phyloP scores from a whole-genome alignment of 2,888 invertebrate genomes.

The Scelioninae gen. 1 region DNA sequence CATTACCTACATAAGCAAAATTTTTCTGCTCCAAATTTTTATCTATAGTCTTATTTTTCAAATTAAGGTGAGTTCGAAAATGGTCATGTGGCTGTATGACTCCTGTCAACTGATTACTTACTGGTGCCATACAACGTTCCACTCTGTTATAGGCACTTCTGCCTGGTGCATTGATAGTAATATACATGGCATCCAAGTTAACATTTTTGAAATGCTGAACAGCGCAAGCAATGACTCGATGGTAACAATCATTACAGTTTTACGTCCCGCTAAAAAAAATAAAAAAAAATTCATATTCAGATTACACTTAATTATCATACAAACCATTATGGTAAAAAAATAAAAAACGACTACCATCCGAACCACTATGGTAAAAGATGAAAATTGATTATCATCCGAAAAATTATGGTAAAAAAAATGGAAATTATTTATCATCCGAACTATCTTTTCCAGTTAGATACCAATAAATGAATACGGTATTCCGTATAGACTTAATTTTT shows the following conservation, averaged over 20 bases:
- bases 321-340: no score
- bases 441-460: no score
- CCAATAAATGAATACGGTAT: no score
- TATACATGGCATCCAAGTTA: constrained; percentile 75
- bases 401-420: no score
- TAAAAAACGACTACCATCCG: no score
- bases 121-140: constrained; percentile 77
- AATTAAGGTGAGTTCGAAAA: constrained; percentile 46
- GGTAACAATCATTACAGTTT: constrained; percentile 75
- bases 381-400: no score
- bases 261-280: no score
- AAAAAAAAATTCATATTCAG: no score
- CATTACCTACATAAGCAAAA: constrained; percentile 78
- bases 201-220: constrained; percentile 73
- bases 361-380: no score
- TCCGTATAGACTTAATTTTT: no score
- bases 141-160: constrained; percentile 79
- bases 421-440: no score
- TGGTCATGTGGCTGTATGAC: background rate
- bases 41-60: constrained; percentile 75
- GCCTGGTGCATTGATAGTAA: constrained; percentile 79
- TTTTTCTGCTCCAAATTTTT: constrained; percentile 77
- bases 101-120: background rate
- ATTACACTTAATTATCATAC: no score
- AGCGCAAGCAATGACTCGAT: constrained; percentile 68